These are phyloP conservation scores for Osmerus mordax DNA, from an alignment of 2,113 vertebrate genomes.

Conservation along the genomic window DNA sequence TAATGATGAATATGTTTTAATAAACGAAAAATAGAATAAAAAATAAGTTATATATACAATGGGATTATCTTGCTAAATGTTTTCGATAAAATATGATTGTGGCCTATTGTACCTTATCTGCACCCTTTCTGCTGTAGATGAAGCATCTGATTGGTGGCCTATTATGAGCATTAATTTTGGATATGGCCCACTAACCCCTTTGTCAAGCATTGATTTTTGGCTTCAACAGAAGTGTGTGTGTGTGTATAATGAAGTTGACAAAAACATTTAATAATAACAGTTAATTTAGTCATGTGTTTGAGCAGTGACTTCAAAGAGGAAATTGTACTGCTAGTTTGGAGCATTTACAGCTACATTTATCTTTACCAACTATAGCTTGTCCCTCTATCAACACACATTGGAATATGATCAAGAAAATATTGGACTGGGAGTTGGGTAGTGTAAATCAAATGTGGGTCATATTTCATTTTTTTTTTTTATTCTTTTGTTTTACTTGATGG, in stretches of 20 bases:
- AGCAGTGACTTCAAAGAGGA: no score
- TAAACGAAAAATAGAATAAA: not conserved
- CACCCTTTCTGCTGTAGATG: not conserved
- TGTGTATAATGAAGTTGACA: no score
- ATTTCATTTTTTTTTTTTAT: not conserved
- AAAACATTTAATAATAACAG: no score
- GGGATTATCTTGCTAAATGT: not conserved
- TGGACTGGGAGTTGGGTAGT: no score
- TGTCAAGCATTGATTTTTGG: no score
- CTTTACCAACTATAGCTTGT: not conserved
- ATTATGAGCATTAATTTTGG: not conserved
- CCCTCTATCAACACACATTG: no score
- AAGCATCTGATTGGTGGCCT: not conserved
- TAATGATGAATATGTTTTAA: not conserved
- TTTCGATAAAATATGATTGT: not conserved
- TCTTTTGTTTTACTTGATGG: not conserved
- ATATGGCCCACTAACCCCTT: not conserved
- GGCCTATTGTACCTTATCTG: not conserved
- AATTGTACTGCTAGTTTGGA: not conserved
- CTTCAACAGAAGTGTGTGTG: no score
- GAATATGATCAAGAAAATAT: no score
- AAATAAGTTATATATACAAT: not conserved
- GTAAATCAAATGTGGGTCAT: no score
- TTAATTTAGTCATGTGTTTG: no score
- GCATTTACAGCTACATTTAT: not conserved